Conservation (phyloP, 2,797 vertebrate genomes). For the Aeoliscus strigatus region DNA sequence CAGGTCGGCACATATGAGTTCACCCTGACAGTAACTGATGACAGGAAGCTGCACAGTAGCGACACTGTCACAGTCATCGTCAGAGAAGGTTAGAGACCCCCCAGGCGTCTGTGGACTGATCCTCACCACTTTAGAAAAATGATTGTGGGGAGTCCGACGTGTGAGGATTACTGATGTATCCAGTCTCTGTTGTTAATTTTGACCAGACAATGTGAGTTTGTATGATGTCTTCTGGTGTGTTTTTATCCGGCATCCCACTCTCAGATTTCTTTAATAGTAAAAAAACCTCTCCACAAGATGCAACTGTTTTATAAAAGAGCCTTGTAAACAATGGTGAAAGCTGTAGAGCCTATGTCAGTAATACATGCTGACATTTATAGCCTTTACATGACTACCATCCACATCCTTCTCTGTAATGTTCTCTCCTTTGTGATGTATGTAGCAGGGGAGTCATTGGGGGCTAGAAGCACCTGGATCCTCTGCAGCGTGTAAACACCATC, state of each 20-base stretch:
- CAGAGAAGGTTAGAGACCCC: constrained; percentile 77
- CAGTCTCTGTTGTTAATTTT: not conserved
- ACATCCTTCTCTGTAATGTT: no score
- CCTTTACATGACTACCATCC: no score
- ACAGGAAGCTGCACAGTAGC: constrained; percentile 85
- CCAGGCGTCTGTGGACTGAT: constrained; percentile 21
- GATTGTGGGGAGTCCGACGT: not conserved
- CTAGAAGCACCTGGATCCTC: not conserved
- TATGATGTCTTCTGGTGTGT: not conserved
- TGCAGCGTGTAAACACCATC: not conserved
- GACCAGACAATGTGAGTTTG: not conserved
- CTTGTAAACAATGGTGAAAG: no score
- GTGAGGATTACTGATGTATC: constrained; percentile 1
- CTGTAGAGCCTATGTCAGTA: no score
- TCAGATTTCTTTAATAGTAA: no score
- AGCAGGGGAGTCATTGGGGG: no score
- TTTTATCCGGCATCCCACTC: no score
- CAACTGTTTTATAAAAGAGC: no score
- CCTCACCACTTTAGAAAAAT: not conserved
- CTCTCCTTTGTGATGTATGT: no score
- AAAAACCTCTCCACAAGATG: no score
- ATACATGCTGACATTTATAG: no score
- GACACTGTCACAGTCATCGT: constrained; percentile 88
- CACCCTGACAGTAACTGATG: constrained; percentile 89
- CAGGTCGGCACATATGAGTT: constrained; percentile 87